phyloP scores from a whole-genome alignment of 2,113 vertebrate genomes.

The Lathamus discolor region DNA sequence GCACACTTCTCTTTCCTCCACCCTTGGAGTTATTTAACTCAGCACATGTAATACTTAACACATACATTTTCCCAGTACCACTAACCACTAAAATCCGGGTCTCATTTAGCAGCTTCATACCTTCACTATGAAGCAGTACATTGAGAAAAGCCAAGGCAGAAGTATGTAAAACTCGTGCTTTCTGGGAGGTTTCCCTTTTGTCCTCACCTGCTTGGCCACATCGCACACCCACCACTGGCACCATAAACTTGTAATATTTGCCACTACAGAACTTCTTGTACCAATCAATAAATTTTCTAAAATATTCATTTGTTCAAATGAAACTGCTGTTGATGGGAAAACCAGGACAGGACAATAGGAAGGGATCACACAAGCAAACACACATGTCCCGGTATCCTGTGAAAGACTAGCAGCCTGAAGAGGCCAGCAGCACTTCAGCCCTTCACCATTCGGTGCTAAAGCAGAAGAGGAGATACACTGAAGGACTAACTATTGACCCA shows the following conservation, averaged over 20 bases:
- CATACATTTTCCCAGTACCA: background rate
- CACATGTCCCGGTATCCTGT: background rate
- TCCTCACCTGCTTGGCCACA: background rate
- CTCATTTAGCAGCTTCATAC: background rate
- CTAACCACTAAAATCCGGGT: background rate
- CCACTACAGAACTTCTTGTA: background rate
- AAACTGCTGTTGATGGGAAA: background rate
- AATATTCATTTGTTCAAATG: background rate
- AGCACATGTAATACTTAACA: background rate
- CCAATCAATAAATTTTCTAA: rapidly evolving
- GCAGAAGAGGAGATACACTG: background rate
- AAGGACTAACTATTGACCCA: background rate
- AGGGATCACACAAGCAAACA: background rate
- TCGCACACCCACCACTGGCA: rapidly evolving
- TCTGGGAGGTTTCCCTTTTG: background rate
- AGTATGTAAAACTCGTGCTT: background rate
- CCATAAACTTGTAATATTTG: background rate
- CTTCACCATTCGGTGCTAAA: background rate
- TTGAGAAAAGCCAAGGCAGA: background rate
- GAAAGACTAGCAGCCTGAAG: background rate
- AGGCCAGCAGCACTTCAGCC: background rate
- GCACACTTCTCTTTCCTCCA: background rate
- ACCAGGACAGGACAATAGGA: background rate
- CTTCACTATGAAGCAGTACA: background rate
- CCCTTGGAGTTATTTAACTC: background rate